Conservation (phyloP, 2,797 vertebrate genomes). For the Melanotaenia parkinsoni region DNA sequence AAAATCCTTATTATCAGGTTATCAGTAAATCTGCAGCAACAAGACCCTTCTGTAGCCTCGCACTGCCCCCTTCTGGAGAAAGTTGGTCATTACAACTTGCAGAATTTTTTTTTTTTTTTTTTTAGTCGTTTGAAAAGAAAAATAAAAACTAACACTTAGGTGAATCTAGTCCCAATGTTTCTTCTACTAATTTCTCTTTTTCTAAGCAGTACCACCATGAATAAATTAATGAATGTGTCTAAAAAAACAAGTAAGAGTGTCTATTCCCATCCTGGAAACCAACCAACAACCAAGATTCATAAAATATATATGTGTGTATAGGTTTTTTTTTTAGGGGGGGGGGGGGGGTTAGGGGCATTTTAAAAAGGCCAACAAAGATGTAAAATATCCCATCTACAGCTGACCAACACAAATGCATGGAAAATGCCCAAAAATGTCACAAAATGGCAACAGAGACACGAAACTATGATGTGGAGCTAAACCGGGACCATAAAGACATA, state of each 20-base stretch:
- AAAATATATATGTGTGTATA: background rate
- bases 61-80: conserved; percentile 45
- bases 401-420: background rate
- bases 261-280: background rate
- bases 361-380: background rate
- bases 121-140: too few species aligned
- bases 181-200: background rate
- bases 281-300: background rate
- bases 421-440: background rate
- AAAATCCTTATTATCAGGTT: background rate
- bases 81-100: background rate
- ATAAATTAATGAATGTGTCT: background rate
- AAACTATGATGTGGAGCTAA: background rate
- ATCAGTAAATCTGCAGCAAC: background rate
- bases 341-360: too few species aligned
- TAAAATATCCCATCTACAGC: background rate
- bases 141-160: background rate
- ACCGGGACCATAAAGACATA: background rate
- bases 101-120: background rate
- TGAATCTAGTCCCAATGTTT: background rate
- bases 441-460: background rate
- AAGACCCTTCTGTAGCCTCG: background rate
- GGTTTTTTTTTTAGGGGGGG: background rate
- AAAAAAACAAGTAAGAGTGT: background rate
- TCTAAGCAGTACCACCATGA: background rate